Conservation (phyloP, 2,888 invertebrate genomes). For the Agriopis aurantiaria region DNA sequence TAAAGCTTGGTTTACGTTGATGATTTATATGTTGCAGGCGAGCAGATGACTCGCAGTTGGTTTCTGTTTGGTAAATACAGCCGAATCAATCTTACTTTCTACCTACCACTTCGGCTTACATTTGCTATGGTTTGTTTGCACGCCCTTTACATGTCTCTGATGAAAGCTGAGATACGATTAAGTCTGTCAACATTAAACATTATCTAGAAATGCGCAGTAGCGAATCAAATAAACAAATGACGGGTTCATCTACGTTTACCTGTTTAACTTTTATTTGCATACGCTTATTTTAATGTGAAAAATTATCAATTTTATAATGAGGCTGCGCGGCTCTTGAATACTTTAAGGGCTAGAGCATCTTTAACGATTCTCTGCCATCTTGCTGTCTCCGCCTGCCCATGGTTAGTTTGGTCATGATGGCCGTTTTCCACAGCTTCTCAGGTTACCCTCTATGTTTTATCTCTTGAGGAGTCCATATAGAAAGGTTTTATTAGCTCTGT, state of each 20-base stretch:
- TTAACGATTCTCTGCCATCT: background rate
- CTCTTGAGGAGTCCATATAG: no score
- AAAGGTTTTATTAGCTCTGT: background rate
- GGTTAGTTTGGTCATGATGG: background rate
- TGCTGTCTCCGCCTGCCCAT: background rate
- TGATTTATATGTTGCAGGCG: conserved; percentile 50
- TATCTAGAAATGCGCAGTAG: conserved; percentile 60
- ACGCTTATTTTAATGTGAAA: background rate
- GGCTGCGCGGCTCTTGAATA: no score
- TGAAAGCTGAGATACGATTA: conserved; percentile 60
- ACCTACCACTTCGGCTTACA: conserved; percentile 44
- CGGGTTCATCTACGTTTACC: conserved; percentile 22
- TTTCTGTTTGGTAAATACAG: conserved; percentile 72
- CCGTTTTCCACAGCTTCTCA: no score
- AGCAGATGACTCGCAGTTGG: conserved; percentile 68
- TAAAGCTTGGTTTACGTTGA: conserved; percentile 50
- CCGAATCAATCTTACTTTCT: conserved; percentile 35
- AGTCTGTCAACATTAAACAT: conserved; percentile 55
- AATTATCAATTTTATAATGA: background rate
- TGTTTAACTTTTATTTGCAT: conserved; percentile 14
- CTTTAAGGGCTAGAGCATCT: no score
- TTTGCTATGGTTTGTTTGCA: conserved; percentile 51
- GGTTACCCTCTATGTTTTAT: no score
- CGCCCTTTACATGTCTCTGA: conserved; percentile 55
- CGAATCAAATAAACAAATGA: conserved; percentile 41